Evolutionary conservation across 2,888 invertebrate species (phyloP).

Genomic region (Bugulina stolonifera): DNA sequence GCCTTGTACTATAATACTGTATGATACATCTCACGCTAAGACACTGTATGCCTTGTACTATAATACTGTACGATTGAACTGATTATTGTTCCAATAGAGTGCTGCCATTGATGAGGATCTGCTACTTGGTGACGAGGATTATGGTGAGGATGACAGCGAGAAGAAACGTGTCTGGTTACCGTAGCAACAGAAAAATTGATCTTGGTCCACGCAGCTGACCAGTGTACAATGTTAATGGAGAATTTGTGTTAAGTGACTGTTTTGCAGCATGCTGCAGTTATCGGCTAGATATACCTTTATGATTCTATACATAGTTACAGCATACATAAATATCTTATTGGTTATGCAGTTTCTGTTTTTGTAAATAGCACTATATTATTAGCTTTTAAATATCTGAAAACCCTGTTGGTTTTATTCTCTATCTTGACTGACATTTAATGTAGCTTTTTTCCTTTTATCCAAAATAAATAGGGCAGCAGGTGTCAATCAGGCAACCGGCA

Average conservation of each 20-base stretch:
- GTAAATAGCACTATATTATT: too few species aligned
- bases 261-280: not conserved
- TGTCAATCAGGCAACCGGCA: not conserved
- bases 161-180: conserved; percentile 74
- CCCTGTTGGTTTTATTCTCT: too few species aligned
- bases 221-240: not conserved
- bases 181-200: too few species aligned
- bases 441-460: not conserved
- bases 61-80: not conserved
- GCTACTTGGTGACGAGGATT: conserved; percentile 76
- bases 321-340: too few species aligned
- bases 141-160: conserved; percentile 76
- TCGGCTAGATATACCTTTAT: not conserved
- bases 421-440: too few species aligned
- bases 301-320: too few species aligned
- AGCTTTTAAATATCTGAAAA: too few species aligned
- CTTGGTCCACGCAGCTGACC: too few species aligned
- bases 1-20: too few species aligned
- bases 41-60: not conserved
- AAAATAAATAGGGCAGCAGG: not conserved
- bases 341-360: too few species aligned
- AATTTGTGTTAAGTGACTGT: not conserved
- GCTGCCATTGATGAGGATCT: conserved; percentile 59
- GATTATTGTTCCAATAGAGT: conserved; percentile 28
- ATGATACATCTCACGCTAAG: too few species aligned